Conservation (phyloP, 92 coral and sea anemone species). For the Galaxea fascicularis region DNA sequence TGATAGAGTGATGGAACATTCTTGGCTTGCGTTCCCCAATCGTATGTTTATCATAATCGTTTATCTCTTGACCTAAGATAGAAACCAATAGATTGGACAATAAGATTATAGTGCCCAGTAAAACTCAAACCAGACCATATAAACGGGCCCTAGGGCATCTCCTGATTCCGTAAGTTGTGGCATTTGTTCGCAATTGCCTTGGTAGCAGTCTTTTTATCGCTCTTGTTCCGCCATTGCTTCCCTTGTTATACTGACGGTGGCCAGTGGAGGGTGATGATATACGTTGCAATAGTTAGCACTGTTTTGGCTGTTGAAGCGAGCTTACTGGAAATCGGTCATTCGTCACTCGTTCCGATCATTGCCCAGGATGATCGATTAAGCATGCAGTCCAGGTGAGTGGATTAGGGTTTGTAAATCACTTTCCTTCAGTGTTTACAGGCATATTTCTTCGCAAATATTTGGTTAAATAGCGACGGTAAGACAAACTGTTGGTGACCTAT, state of each 20-base stretch:
- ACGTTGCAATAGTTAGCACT: neutral
- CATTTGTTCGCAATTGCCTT: neutral
- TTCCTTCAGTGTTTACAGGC: no score
- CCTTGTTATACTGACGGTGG: neutral
- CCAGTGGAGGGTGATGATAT: neutral
- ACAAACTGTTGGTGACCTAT: no score
- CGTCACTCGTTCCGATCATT: slow-evolving; percentile 11
- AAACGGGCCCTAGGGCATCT: no score
- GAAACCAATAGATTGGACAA: no score
- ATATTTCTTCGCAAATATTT: no score
- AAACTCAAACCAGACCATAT: no score
- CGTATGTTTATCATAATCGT: no score
- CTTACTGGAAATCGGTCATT: slow-evolving; percentile 2
- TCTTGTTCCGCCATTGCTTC: neutral
- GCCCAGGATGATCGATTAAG: slow-evolving; percentile 22
- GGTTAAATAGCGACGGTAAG: no score
- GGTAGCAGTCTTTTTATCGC: neutral
- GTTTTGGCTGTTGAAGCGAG: neutral
- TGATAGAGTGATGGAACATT: no score
- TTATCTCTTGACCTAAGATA: no score
- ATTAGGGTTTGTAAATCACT: neutral
- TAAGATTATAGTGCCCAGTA: no score
- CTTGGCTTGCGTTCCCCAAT: no score
- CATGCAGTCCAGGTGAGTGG: slow-evolving; percentile 11
- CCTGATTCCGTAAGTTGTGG: neutral